Evolutionary conservation across 2,888 invertebrate genomes (phyloP).

Genomic region (Enoplolaimus lenunculus): DNA sequence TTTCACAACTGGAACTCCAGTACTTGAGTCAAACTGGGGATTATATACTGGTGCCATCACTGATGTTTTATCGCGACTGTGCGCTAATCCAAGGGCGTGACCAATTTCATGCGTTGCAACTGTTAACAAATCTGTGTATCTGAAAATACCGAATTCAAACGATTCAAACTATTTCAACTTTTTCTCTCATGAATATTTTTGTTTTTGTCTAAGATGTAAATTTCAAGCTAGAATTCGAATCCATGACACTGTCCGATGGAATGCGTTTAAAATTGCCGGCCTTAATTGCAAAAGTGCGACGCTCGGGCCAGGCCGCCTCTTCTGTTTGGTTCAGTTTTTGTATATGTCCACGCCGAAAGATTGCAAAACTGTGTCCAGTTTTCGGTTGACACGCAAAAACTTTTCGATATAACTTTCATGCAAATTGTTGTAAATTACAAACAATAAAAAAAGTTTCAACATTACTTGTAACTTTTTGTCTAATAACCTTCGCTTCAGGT

Average conservation of each 20-base stretch:
- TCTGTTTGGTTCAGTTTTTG: too few relatives aligned
- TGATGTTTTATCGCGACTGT: background rate
- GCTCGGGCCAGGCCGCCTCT: too few relatives aligned
- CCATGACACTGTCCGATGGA: too few relatives aligned
- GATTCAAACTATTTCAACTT: too few relatives aligned
- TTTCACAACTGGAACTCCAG: background rate
- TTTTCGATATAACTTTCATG: background rate
- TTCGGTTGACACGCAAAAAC: background rate
- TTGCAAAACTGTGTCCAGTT: background rate
- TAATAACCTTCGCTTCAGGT: too few relatives aligned
- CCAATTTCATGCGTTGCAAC: constrained; percentile 13
- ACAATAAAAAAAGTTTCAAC: background rate
- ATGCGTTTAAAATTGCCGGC: too few relatives aligned
- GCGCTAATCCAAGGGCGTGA: constrained; percentile 15
- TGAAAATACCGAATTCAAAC: too few relatives aligned
- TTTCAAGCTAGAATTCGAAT: too few relatives aligned
- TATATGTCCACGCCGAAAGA: too few relatives aligned
- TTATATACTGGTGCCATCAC: constrained; percentile 7
- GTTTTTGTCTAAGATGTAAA: too few relatives aligned
- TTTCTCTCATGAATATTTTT: too few relatives aligned
- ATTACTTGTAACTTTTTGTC: background rate
- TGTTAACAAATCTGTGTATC: constrained; percentile 2
- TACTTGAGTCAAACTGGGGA: background rate
- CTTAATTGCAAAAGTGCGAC: too few relatives aligned
- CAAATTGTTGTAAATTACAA: background rate